Conservation (phyloP, 2,888 invertebrate species). For the Cerastis rubricosa region DNA sequence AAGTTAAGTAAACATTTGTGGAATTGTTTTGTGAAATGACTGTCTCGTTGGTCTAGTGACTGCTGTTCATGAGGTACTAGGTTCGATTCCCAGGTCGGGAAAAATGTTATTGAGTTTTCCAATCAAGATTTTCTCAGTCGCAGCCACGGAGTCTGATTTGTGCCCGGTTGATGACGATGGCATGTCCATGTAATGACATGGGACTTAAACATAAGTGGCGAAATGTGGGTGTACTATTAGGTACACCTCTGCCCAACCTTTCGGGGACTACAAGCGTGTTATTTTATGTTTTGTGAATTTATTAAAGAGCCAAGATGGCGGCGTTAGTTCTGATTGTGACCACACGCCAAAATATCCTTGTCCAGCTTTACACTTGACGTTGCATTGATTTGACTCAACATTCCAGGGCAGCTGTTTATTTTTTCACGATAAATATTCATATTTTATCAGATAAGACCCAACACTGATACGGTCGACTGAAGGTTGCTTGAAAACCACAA, state of each 20-base stretch:
- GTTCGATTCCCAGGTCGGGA: background rate
- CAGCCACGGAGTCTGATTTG: background rate
- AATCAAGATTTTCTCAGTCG: background rate
- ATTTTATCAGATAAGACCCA: conserved; percentile 52
- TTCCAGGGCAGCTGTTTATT: conserved; percentile 7
- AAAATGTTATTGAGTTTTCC: background rate
- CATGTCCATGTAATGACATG: background rate
- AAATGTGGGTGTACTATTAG: background rate
- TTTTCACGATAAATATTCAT: conserved; percentile 28
- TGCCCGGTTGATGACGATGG: background rate
- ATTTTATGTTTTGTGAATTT: background rate
- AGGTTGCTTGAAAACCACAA: conserved; percentile 64
- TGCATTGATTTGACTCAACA: conserved; percentile 40
- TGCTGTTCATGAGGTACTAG: background rate
- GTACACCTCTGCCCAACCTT: background rate
- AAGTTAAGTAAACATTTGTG: conserved; percentile 9
- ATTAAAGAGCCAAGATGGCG: background rate
- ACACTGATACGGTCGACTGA: conserved; percentile 38
- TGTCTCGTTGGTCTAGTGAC: background rate
- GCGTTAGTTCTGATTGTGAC: background rate
- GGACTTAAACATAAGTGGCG: background rate
- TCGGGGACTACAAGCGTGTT: background rate
- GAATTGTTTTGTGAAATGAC: background rate
- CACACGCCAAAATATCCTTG: background rate
- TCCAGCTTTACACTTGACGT: conserved; percentile 5